Evolutionary conservation across 92 coral and sea anemone species (phyloP).

Genomic region (Actinostola sp.): DNA sequence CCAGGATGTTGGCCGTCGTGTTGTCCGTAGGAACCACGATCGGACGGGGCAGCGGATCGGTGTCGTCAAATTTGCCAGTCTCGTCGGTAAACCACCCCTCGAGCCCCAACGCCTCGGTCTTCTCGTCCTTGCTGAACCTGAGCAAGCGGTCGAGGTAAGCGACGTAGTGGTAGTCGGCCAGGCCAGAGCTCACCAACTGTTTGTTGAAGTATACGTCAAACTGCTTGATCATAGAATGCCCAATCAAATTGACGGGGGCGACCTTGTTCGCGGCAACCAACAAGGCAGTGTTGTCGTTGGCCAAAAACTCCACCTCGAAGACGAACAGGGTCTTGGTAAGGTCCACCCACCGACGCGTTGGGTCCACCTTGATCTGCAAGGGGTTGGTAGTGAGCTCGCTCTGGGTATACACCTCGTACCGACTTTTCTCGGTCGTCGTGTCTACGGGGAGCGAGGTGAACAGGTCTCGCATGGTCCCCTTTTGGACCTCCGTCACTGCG

Average conservation of each 20-base stretch:
- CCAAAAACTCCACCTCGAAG: neutral
- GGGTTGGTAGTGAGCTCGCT: neutral
- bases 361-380: neutral
- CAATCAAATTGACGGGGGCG: constrained; percentile 10
- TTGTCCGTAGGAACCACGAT: neutral
- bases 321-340: neutral
- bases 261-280: neutral
- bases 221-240: constrained; percentile 16
- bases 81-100: constrained; percentile 17
- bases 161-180: neutral
- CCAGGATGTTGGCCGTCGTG: neutral
- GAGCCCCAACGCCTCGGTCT: neutral
- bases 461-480: neutral
- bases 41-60: neutral
- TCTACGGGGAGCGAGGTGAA: neutral
- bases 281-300: neutral
- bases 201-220: neutral
- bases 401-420: neutral
- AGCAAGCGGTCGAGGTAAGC: constrained; percentile 9
- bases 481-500: neutral
- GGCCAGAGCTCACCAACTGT: neutral
- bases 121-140: neutral
- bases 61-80: neutral
- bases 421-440: neutral
- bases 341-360: neutral